phyloP scores from a whole-genome alignment of 2,797 vertebrate genomes.

The Acanthornis magna region DNA sequence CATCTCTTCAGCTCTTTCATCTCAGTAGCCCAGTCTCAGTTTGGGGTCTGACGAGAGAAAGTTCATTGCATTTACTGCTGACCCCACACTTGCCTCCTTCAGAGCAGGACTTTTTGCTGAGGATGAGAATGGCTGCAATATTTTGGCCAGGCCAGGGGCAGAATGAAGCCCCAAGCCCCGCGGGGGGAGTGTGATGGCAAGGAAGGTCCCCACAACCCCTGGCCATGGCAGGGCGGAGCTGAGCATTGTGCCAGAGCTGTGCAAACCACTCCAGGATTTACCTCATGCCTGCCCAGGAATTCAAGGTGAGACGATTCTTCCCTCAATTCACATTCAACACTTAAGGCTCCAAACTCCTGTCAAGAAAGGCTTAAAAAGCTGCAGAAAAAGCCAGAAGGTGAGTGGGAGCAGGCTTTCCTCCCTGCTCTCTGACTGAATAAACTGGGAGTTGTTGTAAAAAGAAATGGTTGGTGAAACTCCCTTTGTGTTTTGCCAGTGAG shows the following conservation, averaged over 20 bases:
- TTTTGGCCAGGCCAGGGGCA: neutral
- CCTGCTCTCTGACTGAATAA: neutral
- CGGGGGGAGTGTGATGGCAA: neutral
- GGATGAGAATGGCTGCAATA: neutral
- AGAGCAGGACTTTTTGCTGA: neutral
- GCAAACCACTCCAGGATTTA: neutral
- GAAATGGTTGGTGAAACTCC: neutral
- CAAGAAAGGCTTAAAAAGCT: neutral
- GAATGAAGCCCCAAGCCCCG: neutral
- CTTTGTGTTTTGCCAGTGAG: neutral
- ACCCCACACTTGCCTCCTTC: fast-evolving
- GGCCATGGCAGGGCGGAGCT: neutral
- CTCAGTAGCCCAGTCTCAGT: neutral
- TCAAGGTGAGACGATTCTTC: neutral
- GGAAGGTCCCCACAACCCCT: fast-evolving
- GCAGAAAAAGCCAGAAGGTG: neutral
- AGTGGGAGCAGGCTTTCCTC: neutral
- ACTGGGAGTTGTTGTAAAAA: neutral
- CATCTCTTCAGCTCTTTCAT: neutral
- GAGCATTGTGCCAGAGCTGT: neutral
- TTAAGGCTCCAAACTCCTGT: neutral
- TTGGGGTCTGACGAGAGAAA: neutral
- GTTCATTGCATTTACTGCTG: neutral
- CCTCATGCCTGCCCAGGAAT: neutral
- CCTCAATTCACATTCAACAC: neutral